These are phyloP conservation scores for Polydrusus pterygomalis DNA, from an alignment of 2,888 invertebrate genomes.

Conservation along the genomic window DNA sequence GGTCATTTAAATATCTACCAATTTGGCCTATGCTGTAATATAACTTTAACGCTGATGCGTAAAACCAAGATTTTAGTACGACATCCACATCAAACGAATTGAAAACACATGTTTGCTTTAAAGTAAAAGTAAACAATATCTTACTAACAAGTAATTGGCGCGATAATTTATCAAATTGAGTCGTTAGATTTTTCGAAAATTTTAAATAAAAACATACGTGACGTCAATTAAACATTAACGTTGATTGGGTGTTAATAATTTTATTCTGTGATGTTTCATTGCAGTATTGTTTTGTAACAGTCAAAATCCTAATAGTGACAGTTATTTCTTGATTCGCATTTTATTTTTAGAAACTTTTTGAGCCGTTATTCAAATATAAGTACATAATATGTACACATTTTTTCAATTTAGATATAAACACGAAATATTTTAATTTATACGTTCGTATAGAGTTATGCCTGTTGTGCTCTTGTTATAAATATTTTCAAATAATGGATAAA, in stretches of 20 bases:
- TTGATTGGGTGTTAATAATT: neutral
- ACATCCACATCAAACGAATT: neutral
- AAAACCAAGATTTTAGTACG: neutral
- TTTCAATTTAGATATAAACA: too few species aligned
- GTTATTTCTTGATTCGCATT: neutral
- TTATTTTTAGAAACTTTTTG: too few species aligned
- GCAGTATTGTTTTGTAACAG: neutral
- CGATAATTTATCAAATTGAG: neutral
- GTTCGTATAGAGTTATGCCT: too few species aligned
- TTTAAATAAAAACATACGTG: neutral
- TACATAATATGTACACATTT: too few species aligned
- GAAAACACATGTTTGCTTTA: constrained; percentile 6
- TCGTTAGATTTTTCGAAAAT: constrained; percentile 1
- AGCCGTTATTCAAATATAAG: too few species aligned
- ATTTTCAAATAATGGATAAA: too few species aligned
- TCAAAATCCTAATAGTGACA: neutral
- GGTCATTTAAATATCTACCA: too few species aligned
- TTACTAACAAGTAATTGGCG: neutral
- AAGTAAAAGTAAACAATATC: neutral
- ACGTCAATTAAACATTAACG: neutral
- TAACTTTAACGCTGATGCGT: neutral
- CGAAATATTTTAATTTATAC: too few species aligned
- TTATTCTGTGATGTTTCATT: neutral
- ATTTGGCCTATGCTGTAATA: neutral
- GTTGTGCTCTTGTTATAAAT: too few species aligned